Percentiles rank a stretch among this genome's conserved stretches.
phyloP scores from a whole-genome alignment of 2,888 invertebrate species.

The Rhorus exstirpatorius region DNA sequence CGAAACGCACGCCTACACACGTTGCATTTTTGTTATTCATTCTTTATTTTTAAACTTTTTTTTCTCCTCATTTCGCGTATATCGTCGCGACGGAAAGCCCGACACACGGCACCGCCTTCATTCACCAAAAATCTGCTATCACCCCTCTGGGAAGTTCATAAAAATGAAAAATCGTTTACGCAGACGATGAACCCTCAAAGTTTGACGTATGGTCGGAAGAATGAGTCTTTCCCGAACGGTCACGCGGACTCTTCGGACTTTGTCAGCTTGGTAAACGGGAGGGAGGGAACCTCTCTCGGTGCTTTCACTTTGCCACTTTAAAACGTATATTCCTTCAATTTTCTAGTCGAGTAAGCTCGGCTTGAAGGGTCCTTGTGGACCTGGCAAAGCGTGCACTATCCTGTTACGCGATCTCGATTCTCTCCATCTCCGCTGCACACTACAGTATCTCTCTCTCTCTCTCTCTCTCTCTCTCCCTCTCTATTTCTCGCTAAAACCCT shows the following conservation, averaged over 20 bases:
- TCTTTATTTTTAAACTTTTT: constrained; percentile 56
- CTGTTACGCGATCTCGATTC: constrained; percentile 85
- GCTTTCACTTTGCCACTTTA: constrained; percentile 79
- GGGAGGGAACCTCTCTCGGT: constrained; percentile 70
- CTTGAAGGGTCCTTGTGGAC: constrained; percentile 84
- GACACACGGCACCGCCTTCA: background rate
- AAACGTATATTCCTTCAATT: constrained; percentile 85
- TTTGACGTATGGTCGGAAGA: background rate
- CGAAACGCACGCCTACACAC: constrained; percentile 79
- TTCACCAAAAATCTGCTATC: constrained; percentile 49
- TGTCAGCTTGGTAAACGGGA: constrained; percentile 51
- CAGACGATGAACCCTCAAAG: constrained; percentile 43
- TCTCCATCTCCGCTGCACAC: constrained; percentile 65
- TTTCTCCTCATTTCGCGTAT: constrained; percentile 9
- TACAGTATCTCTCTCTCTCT: constrained; percentile 18
- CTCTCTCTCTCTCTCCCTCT: constrained; percentile 8
- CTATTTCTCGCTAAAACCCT: background rate
- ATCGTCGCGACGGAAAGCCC: constrained; percentile 2
- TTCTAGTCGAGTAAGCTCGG: constrained; percentile 85
- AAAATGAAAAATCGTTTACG: constrained; percentile 12
- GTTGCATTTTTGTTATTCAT: constrained; percentile 65
- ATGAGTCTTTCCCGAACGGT: constrained; percentile 30
- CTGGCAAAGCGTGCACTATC: constrained; percentile 86
- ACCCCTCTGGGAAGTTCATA: constrained; percentile 14
- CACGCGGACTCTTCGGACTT: constrained; percentile 63